Percentiles rank a stretch among this genome's conserved stretches.
Evolutionary conservation across 2,113 vertebrate species (phyloP).

Genomic region (Delphinus delphis): DNA sequence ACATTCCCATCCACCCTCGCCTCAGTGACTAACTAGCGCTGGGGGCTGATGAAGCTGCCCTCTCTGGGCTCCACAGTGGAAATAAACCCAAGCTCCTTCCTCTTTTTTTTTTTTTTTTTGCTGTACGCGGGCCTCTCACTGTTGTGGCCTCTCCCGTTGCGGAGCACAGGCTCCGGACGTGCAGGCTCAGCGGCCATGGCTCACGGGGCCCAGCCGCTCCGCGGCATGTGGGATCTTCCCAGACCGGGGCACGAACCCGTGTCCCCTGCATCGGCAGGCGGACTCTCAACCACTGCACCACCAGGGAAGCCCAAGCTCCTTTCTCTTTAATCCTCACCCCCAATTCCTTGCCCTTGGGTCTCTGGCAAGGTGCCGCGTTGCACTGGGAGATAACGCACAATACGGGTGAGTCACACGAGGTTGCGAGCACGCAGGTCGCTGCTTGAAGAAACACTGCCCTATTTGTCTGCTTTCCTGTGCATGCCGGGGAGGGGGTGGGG

Average conservation of each 20-base stretch:
- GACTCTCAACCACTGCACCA: too few relatives aligned
- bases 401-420: not conserved
- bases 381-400: not conserved
- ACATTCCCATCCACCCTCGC: not conserved
- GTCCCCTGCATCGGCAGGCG: too few relatives aligned
- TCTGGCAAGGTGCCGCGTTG: not conserved
- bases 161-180: too few relatives aligned
- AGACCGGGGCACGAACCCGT: too few relatives aligned
- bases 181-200: too few relatives aligned
- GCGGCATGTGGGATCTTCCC: too few relatives aligned
- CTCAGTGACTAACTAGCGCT: constrained; percentile 18
- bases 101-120: not conserved
- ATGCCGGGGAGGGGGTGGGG: not conserved
- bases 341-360: not conserved
- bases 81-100: constrained; percentile 39
- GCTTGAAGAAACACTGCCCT: not conserved
- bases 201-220: too few relatives aligned
- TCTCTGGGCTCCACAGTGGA: not conserved
- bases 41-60: constrained; percentile 5
- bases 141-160: too few relatives aligned
- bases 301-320: not conserved
- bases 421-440: not conserved
- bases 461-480: not conserved
- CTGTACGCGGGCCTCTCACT: too few relatives aligned
- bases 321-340: not conserved